A percentile compares a stretch with the other conserved stretches of the same genome.
phyloP scores from a whole-genome alignment of 2,797 vertebrate species.

The Tauraco hartlaubi region DNA sequence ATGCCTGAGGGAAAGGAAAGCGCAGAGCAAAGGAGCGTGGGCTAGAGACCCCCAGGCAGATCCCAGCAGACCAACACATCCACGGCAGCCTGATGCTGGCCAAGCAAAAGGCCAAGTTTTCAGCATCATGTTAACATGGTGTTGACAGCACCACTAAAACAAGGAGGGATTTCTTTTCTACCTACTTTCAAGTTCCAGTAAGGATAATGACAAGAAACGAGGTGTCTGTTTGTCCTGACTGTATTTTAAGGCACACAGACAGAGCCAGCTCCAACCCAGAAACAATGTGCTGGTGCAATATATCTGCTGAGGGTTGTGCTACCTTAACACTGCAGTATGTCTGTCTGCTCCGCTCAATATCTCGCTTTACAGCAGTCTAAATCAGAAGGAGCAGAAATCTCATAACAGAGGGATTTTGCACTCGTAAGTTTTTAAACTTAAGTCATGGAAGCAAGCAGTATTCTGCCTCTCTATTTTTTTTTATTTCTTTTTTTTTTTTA shows the following conservation, averaged over 20 bases:
- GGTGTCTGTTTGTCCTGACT: not conserved
- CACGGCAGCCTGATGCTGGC: not conserved
- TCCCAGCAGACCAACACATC: not conserved
- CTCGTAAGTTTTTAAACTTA: not conserved
- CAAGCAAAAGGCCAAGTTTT: not conserved
- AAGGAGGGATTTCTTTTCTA: not conserved
- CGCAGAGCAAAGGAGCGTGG: fast-evolving
- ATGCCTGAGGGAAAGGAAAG: not conserved
- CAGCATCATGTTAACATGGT: not conserved
- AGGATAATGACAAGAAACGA: not conserved
- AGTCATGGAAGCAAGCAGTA: not conserved
- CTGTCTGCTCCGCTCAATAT: not conserved
- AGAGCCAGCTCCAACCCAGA: not conserved
- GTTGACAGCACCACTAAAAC: not conserved
- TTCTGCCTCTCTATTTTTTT: not conserved
- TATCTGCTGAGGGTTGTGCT: not conserved
- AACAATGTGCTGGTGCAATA: fast-evolving
- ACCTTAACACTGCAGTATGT: too few relatives aligned
- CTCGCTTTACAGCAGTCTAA: not conserved
- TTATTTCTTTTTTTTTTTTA: not conserved
- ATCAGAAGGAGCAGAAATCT: not conserved
- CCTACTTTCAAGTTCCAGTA: not conserved
- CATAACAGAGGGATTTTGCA: not conserved
- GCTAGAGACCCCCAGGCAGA: not conserved
- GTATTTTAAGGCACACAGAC: fast-evolving